Percentiles rank a stretch among this genome's conserved stretches.
phyloP scores from a whole-genome alignment of 2,797 vertebrate species.

The Cyprinella venusta region DNA sequence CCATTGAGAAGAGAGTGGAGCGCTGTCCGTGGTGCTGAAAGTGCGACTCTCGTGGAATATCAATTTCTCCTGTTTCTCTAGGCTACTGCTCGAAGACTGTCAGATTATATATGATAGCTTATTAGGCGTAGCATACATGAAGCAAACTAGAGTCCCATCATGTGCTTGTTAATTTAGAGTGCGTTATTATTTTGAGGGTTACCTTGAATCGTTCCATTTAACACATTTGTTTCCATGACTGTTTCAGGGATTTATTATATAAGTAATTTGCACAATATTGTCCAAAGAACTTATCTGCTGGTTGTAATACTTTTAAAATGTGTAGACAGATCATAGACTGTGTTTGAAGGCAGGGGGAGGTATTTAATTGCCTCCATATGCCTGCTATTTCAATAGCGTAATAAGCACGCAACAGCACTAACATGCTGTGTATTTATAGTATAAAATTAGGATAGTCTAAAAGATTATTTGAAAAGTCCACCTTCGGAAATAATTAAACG shows the following conservation, averaged over 20 bases:
- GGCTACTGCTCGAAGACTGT: background rate
- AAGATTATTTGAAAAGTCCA: background rate
- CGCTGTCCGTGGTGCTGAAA: slow-evolving; percentile 41
- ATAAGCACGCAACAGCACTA: background rate
- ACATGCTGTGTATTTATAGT: too few species aligned
- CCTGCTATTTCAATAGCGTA: background rate
- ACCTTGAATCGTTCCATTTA: background rate
- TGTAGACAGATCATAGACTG: background rate
- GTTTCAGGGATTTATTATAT: background rate
- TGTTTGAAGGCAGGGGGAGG: background rate
- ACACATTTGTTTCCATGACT: background rate
- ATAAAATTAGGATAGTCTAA: background rate
- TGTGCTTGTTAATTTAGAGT: background rate
- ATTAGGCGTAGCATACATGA: background rate
- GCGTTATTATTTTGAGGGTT: background rate
- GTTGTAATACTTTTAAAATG: background rate
- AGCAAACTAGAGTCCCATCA: background rate
- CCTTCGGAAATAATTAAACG: background rate
- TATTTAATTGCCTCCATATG: background rate
- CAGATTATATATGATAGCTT: background rate
- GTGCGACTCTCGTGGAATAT: too few species aligned
- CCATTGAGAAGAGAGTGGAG: background rate
- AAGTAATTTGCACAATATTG: background rate
- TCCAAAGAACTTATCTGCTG: background rate
- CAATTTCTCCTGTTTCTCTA: background rate